Evolutionary conservation across 2,797 vertebrate species (phyloP), one percentile per base, ranked within the genome.

Genomic region (Fratercula arctica): DNA sequence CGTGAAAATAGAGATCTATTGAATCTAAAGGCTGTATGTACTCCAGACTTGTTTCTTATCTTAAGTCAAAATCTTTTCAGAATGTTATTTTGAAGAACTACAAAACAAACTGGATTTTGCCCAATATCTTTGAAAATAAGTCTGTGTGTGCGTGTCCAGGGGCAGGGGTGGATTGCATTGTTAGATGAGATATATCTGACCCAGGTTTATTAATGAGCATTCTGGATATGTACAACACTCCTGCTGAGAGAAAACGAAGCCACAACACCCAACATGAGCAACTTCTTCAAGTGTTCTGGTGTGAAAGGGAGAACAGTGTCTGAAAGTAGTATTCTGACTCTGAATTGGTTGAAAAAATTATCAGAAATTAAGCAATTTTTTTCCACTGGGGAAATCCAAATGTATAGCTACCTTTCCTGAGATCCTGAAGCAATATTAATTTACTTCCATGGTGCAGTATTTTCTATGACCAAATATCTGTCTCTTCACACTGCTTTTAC

Each of bases 131-230:
- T 66, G 13, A 76, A 94, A 64, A 37, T 26, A 66, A 20, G 6
- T 37, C 12, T 35, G 11, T 54, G 11, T 15, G 5, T 17, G 28
- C 28, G 11, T 39, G 26, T 24, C 37, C n/a, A 3, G 13, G 9
- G 2, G 18, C 7, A 4, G 18, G 9, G 2, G 5, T 31, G 13
- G 8, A n/a, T 18, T 1, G 1, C 41, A 7, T 13, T 75, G 9
- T 41, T 84, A 51, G 24, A 26, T 15, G 5, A 66, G 15, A 7
- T 31, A 9, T n/a, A 26, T 31, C 46, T 66, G 28, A n/a, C 4
- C 1, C 2, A 17, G 7, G 8, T 60, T 48, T 56, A n/a, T 56
- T 67, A 54, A 35, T 63, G 31, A 72, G 17, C 8, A 46, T 25
- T 70, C 12, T 66, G 14, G 24, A 33, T 51, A 7, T 2, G 2